Evolutionary conservation across 2,797 vertebrate genomes (phyloP).

Genomic region (Octomys mimax): DNA sequence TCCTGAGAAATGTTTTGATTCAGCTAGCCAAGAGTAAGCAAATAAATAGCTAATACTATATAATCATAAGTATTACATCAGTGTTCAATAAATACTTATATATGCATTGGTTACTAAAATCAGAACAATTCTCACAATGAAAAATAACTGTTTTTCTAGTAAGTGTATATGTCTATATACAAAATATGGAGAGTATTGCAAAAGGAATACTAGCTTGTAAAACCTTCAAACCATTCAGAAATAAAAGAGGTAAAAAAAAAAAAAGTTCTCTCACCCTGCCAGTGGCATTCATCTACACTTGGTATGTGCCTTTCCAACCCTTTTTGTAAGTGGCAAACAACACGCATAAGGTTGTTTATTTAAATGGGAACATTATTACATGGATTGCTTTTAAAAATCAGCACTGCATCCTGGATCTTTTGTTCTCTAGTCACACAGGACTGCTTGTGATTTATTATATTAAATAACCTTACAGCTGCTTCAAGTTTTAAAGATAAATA

Average conservation of each 20-base stretch:
- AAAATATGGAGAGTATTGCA: neutral
- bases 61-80: neutral
- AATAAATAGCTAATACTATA: neutral
- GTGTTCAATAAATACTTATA: neutral
- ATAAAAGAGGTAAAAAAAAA: neutral
- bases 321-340: neutral
- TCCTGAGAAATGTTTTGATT: neutral
- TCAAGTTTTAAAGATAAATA: slow-evolving; percentile 52
- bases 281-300: neutral
- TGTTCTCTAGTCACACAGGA: neutral
- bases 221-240: neutral
- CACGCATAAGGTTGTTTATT: neutral
- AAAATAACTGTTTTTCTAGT: neutral
- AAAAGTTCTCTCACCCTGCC: neutral
- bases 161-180: neutral
- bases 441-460: neutral
- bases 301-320: neutral
- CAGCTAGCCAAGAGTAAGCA: neutral
- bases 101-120: neutral
- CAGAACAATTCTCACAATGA: neutral
- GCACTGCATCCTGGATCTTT: neutral
- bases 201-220: neutral
- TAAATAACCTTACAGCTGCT: neutral
- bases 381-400: neutral
- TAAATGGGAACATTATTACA: neutral